A percentile compares a stretch with the other conserved stretches of the same genome.
phyloP scores from a whole-genome alignment of 2,888 invertebrate species.

The Rhopalosiphum nymphaeae region DNA sequence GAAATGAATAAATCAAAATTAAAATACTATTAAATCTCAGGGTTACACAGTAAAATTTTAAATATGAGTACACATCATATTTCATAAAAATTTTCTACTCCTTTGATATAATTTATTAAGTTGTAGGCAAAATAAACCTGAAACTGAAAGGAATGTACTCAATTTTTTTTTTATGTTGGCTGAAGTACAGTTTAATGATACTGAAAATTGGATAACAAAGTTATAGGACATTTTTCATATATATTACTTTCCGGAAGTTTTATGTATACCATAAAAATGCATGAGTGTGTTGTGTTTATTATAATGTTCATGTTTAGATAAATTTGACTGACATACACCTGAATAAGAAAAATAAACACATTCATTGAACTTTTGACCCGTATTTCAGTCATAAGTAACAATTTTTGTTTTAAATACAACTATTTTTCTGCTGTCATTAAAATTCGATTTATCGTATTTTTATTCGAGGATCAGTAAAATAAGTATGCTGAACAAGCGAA shows the following conservation, averaged over 20 bases:
- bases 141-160: not conserved
- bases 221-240: not conserved
- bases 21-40: not conserved
- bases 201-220: constrained; percentile 27
- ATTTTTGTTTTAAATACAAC: constrained; percentile 20
- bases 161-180: not conserved
- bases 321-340: constrained; percentile 16
- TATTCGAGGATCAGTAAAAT: constrained; percentile 19
- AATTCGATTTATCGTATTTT: constrained; percentile 45
- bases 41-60: not conserved
- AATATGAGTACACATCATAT: not conserved
- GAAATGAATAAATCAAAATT: not conserved
- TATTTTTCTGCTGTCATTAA: constrained; percentile 17
- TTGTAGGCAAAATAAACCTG: not conserved
- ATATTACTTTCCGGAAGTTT: not conserved
- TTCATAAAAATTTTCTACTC: not conserved
- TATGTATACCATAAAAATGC: not conserved
- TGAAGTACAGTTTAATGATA: not conserved
- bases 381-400: not conserved
- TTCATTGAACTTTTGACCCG: constrained; percentile 41
- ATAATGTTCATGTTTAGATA: constrained; percentile 34
- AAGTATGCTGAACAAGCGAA: not conserved
- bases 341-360: constrained; percentile 29
- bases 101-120: not conserved
- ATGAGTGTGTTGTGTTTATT: not conserved